Evolutionary conservation across 2,888 invertebrate species (phyloP), one percentile per base, ranked within the genome.

Genomic region (Patella depressa): DNA sequence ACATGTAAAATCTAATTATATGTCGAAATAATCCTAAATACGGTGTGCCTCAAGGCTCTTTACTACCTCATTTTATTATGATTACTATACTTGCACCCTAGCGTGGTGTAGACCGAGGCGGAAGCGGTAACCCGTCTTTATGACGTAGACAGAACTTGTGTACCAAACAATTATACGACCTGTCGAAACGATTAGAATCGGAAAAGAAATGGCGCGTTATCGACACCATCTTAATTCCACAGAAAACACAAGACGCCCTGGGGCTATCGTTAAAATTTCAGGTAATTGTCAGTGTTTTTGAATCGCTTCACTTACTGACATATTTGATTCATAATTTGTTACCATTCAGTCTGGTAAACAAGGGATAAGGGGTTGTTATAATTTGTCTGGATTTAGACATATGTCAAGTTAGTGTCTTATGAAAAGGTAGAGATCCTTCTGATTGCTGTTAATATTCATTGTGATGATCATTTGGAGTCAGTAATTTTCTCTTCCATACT

Each of bases 361-460:
- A 65, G 19, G 65, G 24, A 12, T 24, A 65, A 65, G 65, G 65
- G 65, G 65, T 24, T 65, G 65, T 65, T 19, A n/a, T 19, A 65
- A 65, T 65, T 65, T 65, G 65, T 24, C 65, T 65, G 24, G 65
- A 65, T 65, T 65, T 65, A 65, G 65, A 65, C 65, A 65, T 65
- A 65, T 65, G 65, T 65, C 65, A 65, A 19, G 65, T 24, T 65
- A 24, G 19, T 11, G 65, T 65, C 11, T 19, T 65, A 65, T 12
- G 24, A 45, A 24, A 65, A 65, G 19, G 24, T 24, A 24, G 65
- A 65, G 65, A 65, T 65, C 65, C 15, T 24, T 14, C 65, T 24
- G 24, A 65, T 65, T 65, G 65, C 24, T 19, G 19, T 24, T 65
- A 65, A 65, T 65, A 65, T 24, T 14, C 65, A 65, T 65, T 65